Evolutionary conservation across 2,888 invertebrate genomes (phyloP), one percentile per base, ranked within the genome.

Genomic region (Rotaria sp.): DNA sequence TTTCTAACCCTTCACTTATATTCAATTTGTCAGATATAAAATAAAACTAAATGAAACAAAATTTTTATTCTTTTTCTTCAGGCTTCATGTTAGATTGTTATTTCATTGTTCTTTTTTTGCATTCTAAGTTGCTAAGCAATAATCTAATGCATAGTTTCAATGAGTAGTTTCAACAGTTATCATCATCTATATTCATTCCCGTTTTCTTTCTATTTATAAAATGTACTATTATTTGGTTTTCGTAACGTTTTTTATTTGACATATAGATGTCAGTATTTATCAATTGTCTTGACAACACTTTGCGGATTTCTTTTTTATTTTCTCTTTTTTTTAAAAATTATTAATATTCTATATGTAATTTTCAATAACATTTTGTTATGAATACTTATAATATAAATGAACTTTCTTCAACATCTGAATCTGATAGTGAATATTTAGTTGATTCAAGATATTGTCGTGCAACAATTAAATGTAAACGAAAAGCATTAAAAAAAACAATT

Each of bases 391-490:
- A 67, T 67, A 13, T 18, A 18, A 67, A 67, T 35, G 67, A 67
- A 67, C 30, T 67, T 67, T 67, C 67, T 35, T 35, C 80, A 45
- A 45, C 80, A 80, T 45, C 80, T 13, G 80, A 80, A 80, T 80
- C 80, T 15, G 80, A 80, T 80, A n/a, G 45, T 45, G 45, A 45
- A 45, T 80, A 45, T 80, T 45, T 80, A 45, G 80, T 80, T 45
- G 80, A 80, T 80, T 45, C 80, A 80, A 80, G 45, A 80, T n/a
- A 80, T 45, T 80, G 80, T n/a, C 80, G 80, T 41, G 45, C 80
- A 45, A 80, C 80, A 45, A 26, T 80, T 45, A 80, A 45, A 45
- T 80, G 80, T 45, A 80, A 80, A 45, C 80, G 80, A 45, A 80
- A 80, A 80, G 24, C 80, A 45, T 45, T 80, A 21, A 80, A 80